Percentiles rank a stretch among this genome's conserved stretches.
Conservation (phyloP, 2,888 invertebrate species). For the Eupsilia transversa region DNA sequence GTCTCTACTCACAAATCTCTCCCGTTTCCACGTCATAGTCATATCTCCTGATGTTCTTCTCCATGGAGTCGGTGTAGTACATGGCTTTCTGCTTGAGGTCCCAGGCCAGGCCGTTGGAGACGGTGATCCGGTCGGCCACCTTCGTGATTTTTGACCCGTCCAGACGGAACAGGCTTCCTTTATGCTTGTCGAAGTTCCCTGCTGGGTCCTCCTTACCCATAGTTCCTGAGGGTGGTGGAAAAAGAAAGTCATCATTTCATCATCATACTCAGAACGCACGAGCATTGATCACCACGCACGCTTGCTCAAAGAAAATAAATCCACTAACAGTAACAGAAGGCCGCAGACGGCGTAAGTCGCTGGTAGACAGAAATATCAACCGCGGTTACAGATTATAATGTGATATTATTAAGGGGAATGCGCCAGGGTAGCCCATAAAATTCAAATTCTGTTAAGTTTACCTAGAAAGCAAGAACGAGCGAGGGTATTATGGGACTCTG, state of each 20-base stretch:
- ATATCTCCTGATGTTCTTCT: constrained; percentile 92
- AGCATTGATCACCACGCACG: neutral
- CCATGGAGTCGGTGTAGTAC: constrained; percentile 94
- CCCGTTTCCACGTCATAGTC: constrained; percentile 93
- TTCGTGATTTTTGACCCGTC: constrained; percentile 74
- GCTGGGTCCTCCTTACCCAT: constrained; percentile 88
- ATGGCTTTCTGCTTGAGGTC: constrained; percentile 92
- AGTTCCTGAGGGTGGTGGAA: constrained; percentile 83
- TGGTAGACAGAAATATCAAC: no score
- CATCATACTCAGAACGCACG: neutral
- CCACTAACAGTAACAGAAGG: no score
- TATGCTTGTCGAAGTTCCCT: constrained; percentile 80
- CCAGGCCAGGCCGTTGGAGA: constrained; percentile 96
- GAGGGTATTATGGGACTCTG: neutral
- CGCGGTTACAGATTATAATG: neutral
- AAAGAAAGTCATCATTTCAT: neutral
- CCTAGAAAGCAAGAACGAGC: neutral
- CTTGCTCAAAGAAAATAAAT: no score
- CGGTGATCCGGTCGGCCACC: constrained; percentile 82
- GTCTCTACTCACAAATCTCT: constrained; percentile 89
- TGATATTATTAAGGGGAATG: neutral
- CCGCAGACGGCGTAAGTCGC: neutral
- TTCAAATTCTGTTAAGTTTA: neutral
- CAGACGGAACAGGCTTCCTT: constrained; percentile 87
- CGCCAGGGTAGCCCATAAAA: neutral